Evolutionary conservation across 1,140 invertebrate species (phyloP).

Genomic region (Harlomillsia oculata): DNA sequence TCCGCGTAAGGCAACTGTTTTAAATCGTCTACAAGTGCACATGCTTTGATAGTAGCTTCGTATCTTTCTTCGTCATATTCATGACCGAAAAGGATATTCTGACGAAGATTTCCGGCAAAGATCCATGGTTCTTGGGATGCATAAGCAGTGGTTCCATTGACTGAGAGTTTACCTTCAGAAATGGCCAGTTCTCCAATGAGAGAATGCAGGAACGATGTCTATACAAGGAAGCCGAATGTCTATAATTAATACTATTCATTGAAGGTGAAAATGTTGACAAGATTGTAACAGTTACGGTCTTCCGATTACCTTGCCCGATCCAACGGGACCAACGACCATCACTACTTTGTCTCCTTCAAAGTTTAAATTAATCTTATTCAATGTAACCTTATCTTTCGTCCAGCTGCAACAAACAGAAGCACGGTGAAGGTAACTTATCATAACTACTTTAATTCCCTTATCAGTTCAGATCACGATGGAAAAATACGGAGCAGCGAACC

Average conservation of each 20-base stretch:
- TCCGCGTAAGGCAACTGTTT: slow-evolving; percentile 66
- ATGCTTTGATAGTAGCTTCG: slow-evolving; percentile 38
- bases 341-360: slow-evolving; percentile 6
- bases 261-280: neutral
- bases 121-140: slow-evolving; percentile 60
- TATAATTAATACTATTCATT: neutral
- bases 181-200: slow-evolving; percentile 19
- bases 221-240: neutral
- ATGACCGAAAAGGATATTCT: slow-evolving; percentile 57
- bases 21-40: slow-evolving; percentile 58
- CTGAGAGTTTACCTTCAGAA: slow-evolving; percentile 16
- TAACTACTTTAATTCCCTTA: too few relatives aligned
- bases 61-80: slow-evolving; percentile 42
- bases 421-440: too few relatives aligned
- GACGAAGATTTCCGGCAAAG: slow-evolving; percentile 43
- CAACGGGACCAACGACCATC: slow-evolving; percentile 53
- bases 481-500: neutral
- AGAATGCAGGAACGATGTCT: slow-evolving; percentile 36
- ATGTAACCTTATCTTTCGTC: neutral
- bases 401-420: neutral
- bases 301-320: slow-evolving; percentile 36
- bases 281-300: neutral
- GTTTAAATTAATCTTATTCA: slow-evolving; percentile 2
- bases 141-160: slow-evolving; percentile 17
- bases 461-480: neutral